Evolutionary conservation across 2,797 vertebrate species (phyloP).

Genomic region (Pseudotriccus pelzelni): DNA sequence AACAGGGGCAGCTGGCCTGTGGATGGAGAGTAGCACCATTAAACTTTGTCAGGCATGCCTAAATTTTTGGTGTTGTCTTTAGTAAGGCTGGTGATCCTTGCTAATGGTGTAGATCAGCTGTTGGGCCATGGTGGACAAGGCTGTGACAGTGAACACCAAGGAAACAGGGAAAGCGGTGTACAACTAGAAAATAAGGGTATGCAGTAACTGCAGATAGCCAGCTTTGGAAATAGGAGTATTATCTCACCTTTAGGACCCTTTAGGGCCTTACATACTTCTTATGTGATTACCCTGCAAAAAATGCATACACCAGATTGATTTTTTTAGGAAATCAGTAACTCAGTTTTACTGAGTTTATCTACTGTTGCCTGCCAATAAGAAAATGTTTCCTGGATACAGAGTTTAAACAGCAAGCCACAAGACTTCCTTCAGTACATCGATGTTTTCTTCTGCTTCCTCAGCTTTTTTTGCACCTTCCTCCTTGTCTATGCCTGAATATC

Average conservation of each 20-base stretch:
- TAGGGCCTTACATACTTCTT: background rate
- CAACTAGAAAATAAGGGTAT: background rate
- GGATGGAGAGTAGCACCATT: background rate
- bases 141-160: background rate
- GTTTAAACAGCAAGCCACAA: background rate
- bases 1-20: background rate
- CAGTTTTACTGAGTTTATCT: background rate
- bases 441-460: background rate
- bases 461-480: background rate
- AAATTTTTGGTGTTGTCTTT: background rate
- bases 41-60: background rate
- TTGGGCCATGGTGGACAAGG: fast-evolving
- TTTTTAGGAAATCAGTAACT: background rate
- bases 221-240: background rate
- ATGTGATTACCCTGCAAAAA: background rate
- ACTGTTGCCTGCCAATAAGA: background rate
- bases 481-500: background rate
- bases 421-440: background rate
- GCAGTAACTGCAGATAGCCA: background rate
- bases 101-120: fast-evolving
- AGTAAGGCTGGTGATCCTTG: background rate
- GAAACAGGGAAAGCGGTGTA: background rate
- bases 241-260: background rate
- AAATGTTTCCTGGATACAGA: background rate
- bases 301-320: background rate